Base-by-base conservation (phyloP, 2,113 vertebrate species). In the Rana temporaria region DNA sequence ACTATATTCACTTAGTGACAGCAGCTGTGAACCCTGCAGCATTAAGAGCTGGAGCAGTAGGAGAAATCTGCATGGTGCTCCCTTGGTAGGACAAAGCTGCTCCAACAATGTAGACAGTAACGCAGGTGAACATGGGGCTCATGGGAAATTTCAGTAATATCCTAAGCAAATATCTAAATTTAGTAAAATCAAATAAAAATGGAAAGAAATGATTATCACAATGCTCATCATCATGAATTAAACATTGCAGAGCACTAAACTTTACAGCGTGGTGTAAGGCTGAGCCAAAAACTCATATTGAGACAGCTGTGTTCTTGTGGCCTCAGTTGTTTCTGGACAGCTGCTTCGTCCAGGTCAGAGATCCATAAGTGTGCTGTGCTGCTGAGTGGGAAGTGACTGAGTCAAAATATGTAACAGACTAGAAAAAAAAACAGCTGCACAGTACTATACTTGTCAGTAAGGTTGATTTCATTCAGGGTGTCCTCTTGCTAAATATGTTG, bases 301-400 rank as follows among this genome's bases (percentile, higher is more conserved):
- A 75, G 72, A 75, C 72, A 75, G 55, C 72, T 75, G 72, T 62
- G 72, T 75, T 75, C 72, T 75, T 75, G 72, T 75, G 56, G 72
- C 72, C 72, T 74, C 71, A 60, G 71, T 74, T 74, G 71, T 57
- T 74, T 32, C 71, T 74, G 71, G 71, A 60, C 71, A 74, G 71
- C 71, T 74, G 71, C 71, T 74, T 74, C 71, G 60, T 74, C 30
- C 71, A n/a, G 71, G 56, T 22, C 26, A 11, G 20, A 18, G 30
- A 26, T 38, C 38, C 30, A 74, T 60, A 74, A 74, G 71, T 74
- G 56, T 30, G 22, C 59, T 60, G 53, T 34, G 55, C 55, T 59
- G 42, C 24, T 18, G 71, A 60, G 56, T n/a, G 57, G 53, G 56
- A 74, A 74, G 56, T 38, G 59, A 74, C 71, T 59, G 15, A 18